Evolutionary conservation across 2,113 vertebrate genomes (phyloP).

Genomic region (Etheostoma spectabile): DNA sequence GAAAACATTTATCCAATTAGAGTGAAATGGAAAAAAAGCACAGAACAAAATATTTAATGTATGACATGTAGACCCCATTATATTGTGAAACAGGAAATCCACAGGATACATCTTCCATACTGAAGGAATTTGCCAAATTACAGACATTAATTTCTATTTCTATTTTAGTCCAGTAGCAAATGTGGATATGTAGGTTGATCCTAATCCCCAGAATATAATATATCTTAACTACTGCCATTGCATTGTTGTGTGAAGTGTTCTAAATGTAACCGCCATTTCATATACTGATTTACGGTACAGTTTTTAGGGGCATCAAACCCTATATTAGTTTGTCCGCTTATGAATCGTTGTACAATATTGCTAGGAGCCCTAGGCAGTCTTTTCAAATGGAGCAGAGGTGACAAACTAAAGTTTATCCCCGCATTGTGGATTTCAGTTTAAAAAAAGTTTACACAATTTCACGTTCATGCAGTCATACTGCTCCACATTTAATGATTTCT

Average conservation of each 20-base stretch:
- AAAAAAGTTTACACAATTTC: constrained; percentile 18
- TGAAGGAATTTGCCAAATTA: not conserved
- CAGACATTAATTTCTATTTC: not conserved
- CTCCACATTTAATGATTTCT: constrained; percentile 39
- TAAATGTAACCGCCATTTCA: not conserved
- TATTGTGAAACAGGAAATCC: not conserved
- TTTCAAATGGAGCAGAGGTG: not conserved
- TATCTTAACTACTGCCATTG: not conserved
- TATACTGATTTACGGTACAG: not conserved
- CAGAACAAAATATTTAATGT: not conserved
- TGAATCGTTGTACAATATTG: not conserved
- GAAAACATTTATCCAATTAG: not conserved
- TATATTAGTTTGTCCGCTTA: not conserved
- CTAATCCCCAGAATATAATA: not conserved
- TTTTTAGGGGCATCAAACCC: not conserved
- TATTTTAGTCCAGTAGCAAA: not conserved
- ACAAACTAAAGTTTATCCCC: constrained; percentile 11
- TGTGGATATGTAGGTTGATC: not conserved
- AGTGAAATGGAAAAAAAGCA: not conserved
- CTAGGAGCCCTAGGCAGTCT: too few relatives aligned
- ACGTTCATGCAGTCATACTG: not conserved
- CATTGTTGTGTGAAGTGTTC: not conserved
- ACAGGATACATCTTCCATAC: not conserved
- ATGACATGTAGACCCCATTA: not conserved
- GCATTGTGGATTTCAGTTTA: not conserved